Conservation (phyloP, 2,113 vertebrate genomes). For the Gymnorhina tibicen region DNA sequence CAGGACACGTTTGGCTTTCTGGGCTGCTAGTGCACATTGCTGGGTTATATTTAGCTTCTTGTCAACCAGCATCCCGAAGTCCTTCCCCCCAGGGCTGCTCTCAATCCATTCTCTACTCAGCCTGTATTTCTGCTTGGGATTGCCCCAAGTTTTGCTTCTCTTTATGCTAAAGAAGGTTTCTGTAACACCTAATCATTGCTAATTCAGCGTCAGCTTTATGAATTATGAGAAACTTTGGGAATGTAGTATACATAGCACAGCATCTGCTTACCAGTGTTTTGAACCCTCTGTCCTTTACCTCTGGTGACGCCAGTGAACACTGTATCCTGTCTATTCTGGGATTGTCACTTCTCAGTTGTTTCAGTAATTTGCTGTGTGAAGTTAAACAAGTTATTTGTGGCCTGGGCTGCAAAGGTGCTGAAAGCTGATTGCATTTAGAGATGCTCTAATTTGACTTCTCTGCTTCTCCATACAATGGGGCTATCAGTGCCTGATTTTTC, state of each 20-base stretch:
- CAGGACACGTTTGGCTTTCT: not conserved
- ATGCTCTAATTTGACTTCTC: not conserved
- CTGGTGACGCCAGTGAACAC: constrained; percentile 29
- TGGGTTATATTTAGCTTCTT: not conserved
- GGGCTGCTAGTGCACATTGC: not conserved
- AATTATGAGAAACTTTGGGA: not conserved
- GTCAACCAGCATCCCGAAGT: not conserved
- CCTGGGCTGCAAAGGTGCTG: not conserved
- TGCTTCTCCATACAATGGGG: not conserved
- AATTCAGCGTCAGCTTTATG: not conserved
- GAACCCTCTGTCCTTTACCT: constrained; percentile 45
- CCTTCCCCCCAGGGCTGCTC: not conserved
- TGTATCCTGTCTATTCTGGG: constrained; percentile 52
- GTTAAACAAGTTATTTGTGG: constrained; percentile 20
- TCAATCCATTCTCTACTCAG: not conserved
- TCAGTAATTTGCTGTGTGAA: constrained; percentile 48
- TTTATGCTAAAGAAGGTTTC: not conserved
- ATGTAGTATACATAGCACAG: not conserved
- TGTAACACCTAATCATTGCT: not conserved
- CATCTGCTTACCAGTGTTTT: constrained; percentile 10
- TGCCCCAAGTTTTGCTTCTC: not conserved
- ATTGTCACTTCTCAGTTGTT: constrained; percentile 44
- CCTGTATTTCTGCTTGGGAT: not conserved
- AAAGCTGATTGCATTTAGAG: not conserved
- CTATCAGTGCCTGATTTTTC: not conserved